Evolutionary conservation across 2,113 vertebrate genomes (phyloP).

Genomic region (Corythornis madagascariensis): DNA sequence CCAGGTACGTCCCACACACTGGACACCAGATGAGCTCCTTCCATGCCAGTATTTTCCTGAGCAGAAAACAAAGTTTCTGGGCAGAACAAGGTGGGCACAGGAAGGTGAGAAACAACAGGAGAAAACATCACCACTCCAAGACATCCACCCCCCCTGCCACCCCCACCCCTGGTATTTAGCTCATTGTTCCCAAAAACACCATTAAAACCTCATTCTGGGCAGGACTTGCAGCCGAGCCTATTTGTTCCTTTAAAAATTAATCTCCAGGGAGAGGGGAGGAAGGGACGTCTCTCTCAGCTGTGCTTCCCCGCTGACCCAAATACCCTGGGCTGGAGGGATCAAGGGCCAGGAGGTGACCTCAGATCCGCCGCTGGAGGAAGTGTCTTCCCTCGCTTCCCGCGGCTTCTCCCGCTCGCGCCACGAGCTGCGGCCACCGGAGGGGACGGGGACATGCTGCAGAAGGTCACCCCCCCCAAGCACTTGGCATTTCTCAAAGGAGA

Average conservation of each 20-base stretch:
- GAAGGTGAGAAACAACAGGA: slow-evolving; percentile 15
- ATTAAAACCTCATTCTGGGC: background rate
- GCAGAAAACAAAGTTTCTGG: background rate
- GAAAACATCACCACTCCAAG: background rate
- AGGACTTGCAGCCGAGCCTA: background rate
- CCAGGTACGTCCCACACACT: fast-evolving
- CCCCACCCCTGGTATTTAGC: background rate
- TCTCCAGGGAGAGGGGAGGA: slow-evolving; percentile 45
- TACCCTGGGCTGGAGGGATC: slow-evolving; percentile 39
- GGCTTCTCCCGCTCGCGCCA: slow-evolving; percentile 12
- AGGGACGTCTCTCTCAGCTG: slow-evolving; percentile 35
- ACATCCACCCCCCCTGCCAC: background rate
- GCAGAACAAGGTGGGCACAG: background rate
- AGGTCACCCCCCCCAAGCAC: background rate
- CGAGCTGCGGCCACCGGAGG: background rate
- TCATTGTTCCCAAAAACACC: slow-evolving; percentile 40
- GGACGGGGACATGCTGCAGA: background rate
- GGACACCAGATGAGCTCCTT: background rate
- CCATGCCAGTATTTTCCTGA: background rate
- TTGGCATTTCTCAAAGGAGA: background rate
- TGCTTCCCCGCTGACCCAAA: slow-evolving; percentile 64
- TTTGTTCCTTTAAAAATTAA: slow-evolving; percentile 53
- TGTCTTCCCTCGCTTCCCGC: slow-evolving; percentile 61
- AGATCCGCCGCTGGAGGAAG: slow-evolving; percentile 56
- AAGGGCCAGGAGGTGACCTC: slow-evolving; percentile 59